Conservation (phyloP, 2,888 invertebrate genomes). For the Notodonta ziczac region DNA sequence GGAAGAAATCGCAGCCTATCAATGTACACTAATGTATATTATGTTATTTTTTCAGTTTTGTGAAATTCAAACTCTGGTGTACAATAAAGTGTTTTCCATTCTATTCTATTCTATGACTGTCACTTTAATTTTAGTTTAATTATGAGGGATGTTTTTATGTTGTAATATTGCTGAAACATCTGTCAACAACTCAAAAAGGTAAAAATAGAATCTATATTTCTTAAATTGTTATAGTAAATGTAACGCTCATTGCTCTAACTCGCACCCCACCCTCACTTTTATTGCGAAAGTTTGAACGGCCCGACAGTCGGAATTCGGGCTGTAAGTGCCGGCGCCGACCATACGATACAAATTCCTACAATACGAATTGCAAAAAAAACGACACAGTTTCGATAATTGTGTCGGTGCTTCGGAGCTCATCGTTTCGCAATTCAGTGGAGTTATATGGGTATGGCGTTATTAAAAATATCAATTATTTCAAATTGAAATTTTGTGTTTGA, state of each 20-base stretch:
- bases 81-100: no score
- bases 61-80: no score
- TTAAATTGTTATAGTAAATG: background rate
- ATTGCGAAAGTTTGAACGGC: slow-evolving; percentile 63
- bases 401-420: background rate
- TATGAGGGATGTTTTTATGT: no score
- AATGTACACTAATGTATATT: no score
- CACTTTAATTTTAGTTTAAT: no score
- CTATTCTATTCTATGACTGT: no score
- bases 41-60: no score
- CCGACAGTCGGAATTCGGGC: slow-evolving; percentile 40
- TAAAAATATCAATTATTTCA: background rate
- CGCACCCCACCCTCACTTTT: slow-evolving; percentile 45
- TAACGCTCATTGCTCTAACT: slow-evolving; percentile 22
- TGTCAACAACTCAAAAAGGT: no score
- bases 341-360: slow-evolving; percentile 56
- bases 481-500: no score
- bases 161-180: no score
- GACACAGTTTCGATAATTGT: slow-evolving; percentile 8
- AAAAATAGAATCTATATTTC: no score
- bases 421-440: background rate
- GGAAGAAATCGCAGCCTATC: no score
- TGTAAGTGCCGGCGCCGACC: slow-evolving; percentile 46
- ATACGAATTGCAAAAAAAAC: slow-evolving; percentile 57
- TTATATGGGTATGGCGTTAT: background rate